Percentiles rank a stretch among this genome's conserved stretches.
Conservation (phyloP, 1,140 invertebrate species). For the Lordiphosa clarofinis region DNA sequence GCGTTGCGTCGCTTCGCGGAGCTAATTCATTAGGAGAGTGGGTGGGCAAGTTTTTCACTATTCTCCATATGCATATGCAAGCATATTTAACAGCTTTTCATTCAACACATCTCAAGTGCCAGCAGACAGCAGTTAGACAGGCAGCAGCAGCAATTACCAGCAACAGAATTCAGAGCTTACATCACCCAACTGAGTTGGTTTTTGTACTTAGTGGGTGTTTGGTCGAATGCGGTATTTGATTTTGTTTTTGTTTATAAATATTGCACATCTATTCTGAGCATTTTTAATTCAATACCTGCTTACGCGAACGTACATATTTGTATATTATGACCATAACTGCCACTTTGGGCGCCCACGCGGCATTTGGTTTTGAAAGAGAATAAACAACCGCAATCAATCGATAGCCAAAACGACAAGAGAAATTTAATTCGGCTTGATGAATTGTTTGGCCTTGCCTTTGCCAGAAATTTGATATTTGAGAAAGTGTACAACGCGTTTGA, state of each 20-base stretch:
- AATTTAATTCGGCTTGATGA: slow-evolving; percentile 5
- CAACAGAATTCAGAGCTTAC: slow-evolving; percentile 37
- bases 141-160: slow-evolving; percentile 5
- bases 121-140: slow-evolving; percentile 34
- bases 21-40: slow-evolving; percentile 9
- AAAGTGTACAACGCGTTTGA: background rate
- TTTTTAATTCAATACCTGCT: slow-evolving; percentile 63
- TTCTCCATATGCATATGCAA: slow-evolving; percentile 24
- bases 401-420: slow-evolving; percentile 14
- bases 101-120: background rate
- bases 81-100: slow-evolving; percentile 11
- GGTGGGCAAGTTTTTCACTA: slow-evolving; percentile 46
- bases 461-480: background rate
- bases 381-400: slow-evolving; percentile 21
- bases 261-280: slow-evolving; percentile 68
- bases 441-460: slow-evolving; percentile 9
- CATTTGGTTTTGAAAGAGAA: slow-evolving; percentile 24
- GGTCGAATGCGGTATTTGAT: background rate
- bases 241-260: slow-evolving; percentile 9
- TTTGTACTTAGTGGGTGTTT: slow-evolving; percentile 4
- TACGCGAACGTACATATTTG: slow-evolving; percentile 67
- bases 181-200: slow-evolving; percentile 24
- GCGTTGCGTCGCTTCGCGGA: no score
- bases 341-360: slow-evolving; percentile 65
- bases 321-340: slow-evolving; percentile 75